phyloP scores from a whole-genome alignment of 2,113 vertebrate species.

The Tychaedon coryphoeus region DNA sequence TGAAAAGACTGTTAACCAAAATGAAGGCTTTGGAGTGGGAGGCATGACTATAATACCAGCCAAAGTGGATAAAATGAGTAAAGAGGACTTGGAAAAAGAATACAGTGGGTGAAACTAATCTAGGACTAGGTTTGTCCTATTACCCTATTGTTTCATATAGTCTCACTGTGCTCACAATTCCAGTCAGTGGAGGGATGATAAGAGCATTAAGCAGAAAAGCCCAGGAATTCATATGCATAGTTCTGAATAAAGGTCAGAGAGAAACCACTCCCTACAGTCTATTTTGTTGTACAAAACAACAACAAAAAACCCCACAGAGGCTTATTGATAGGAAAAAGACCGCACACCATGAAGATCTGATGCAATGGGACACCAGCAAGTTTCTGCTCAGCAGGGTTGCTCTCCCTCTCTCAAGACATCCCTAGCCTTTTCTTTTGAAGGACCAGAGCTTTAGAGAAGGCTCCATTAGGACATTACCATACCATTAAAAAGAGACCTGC shows the following conservation, averaged over 20 bases:
- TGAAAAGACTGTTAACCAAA: slow-evolving; percentile 16
- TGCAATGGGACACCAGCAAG: background rate
- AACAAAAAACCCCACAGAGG: background rate
- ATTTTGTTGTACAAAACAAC: background rate
- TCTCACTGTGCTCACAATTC: background rate
- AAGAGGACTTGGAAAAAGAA: background rate
- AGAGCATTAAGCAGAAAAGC: background rate
- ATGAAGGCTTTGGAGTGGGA: background rate
- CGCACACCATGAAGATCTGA: background rate
- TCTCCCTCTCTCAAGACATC: background rate
- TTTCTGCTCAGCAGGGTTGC: background rate
- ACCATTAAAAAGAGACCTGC: background rate
- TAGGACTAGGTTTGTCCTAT: background rate
- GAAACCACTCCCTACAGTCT: background rate
- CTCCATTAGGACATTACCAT: background rate
- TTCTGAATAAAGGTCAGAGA: background rate
- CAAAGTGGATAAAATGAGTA: background rate
- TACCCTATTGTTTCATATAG: background rate
- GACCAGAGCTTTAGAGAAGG: background rate
- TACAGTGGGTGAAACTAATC: background rate
- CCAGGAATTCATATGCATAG: background rate
- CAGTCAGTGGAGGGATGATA: background rate
- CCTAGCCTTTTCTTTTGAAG: background rate
- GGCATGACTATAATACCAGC: background rate
- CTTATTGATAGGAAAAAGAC: background rate